Percentiles rank a stretch among this genome's conserved stretches.
Conservation (phyloP, 2,888 invertebrate species). For the Drosophila putrida region DNA sequence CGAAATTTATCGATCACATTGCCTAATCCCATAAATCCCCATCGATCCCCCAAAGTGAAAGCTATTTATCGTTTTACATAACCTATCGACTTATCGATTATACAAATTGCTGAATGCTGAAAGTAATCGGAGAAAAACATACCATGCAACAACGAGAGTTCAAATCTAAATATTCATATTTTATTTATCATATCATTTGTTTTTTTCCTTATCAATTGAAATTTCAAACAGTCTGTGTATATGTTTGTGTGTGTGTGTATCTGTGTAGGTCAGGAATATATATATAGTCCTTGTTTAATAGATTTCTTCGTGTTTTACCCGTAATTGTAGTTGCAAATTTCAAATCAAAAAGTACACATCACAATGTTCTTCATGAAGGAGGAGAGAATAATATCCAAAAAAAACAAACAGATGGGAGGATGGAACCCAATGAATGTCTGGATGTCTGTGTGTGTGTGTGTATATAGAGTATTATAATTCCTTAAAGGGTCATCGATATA, state of each 20-base stretch:
- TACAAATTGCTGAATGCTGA: constrained; percentile 35
- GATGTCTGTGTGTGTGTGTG: constrained; percentile 2
- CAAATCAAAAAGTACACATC: constrained; percentile 69
- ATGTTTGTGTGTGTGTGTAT: constrained; percentile 26
- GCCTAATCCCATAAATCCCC: background rate
- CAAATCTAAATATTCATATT: constrained; percentile 48
- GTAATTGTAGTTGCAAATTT: constrained; percentile 74
- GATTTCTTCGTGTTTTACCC: constrained; percentile 64
- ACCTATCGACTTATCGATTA: constrained; percentile 18
- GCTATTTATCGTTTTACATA: constrained; percentile 21
- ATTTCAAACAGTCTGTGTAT: constrained; percentile 56
- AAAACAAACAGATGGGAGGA: constrained; percentile 5
- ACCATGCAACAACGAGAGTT: constrained; percentile 62
- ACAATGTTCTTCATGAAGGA: constrained; percentile 60
- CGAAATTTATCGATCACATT: background rate
- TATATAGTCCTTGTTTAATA: constrained; percentile 17
- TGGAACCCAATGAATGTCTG: constrained; percentile 1
- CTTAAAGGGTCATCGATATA: constrained; percentile 46
- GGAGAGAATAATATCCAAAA: background rate
- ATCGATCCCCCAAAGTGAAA: constrained; percentile 30
- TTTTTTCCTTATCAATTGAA: constrained; percentile 22
- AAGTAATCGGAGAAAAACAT: constrained; percentile 45
- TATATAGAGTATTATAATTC: constrained; percentile 31
- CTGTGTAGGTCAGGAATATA: constrained; percentile 28
- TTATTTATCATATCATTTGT: constrained; percentile 29